Base-by-base conservation (phyloP, 1,140 invertebrate species). In the Lepidostoma basale region DNA sequence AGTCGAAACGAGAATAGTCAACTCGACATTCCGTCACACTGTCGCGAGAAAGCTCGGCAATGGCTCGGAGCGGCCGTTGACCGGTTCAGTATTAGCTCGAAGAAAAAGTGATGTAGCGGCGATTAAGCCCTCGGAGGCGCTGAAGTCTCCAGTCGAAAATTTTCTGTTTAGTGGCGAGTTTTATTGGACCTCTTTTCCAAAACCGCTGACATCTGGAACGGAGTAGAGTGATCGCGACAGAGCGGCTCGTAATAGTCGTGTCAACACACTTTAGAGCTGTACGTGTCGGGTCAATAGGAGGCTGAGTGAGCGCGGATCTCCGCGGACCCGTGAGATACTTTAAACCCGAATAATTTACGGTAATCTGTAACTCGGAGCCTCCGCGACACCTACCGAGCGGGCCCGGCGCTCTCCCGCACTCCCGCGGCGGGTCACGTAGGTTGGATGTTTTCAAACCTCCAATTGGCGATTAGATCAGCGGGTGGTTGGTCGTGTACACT, bases 251-350 rank as follows among this genome's bases (percentile, higher is more conserved):
- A 56, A 56, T 56, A 33, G 52, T 62, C 59, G 59, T 62, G 59
- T 62, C 59, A 62, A 62, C 59, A 62, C 59, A 62, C 59, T 62
- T 62, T 62, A 62, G 23, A 62, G 42, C 42, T 26, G 59, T 62
- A 62, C 59, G 59, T 62, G 59, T 62, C 40, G 59, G 59, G 59
- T 62, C 59, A 47, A 47, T 45, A 30, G 59, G 44, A 47, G 59
- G 59, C 59, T 18, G 9, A 56, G 36, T 56, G 52, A 56, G 52
- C 52, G 52, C 52, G 30, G 52, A 56, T 56, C 52, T 10, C 28
- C 12, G 18, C 28, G 52, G 52, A 56, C 28, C 52, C 59, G 59
- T 62, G 59, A 62, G 59, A 62, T 45, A 62, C 59, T 62, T 25
- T 42, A 26, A 18, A 26, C 52, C 52, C 52, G 58, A 60, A 60